Base-by-base conservation (phyloP, 2,113 vertebrate genomes). In the Etia nguti region DNA sequence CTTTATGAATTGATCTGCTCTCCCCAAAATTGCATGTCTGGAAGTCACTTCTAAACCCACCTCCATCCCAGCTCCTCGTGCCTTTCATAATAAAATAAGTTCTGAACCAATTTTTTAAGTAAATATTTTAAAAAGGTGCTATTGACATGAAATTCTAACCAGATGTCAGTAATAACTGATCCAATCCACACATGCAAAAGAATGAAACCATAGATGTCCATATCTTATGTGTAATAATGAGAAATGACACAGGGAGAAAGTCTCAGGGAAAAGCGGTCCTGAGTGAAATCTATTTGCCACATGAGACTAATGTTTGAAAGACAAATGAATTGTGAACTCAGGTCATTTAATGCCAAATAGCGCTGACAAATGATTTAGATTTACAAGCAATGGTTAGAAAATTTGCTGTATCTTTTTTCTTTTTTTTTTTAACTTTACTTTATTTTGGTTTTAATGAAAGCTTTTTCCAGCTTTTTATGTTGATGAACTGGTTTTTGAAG, bases 101-200 rank as follows among this genome's bases (percentile, higher is more conserved):
- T 36, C 29, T 2, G 10, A 62, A n/a, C 31, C 18, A 65, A 65
- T 65, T 65, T 65, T 65, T 38, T 38, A 38, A 65, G 60, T 34
- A 65, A 65, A 38, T 65, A 36, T 65, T 36, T 62, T 31, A 0
- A 0, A 62, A 62, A 36, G n/a, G 6, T 65, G 60, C 18, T 65
- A 12, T 12, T 65, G 31, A 65, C 31, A 65, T 65, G 10, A 36
- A 65, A 65, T 65, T 65, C 60, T 65, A 31, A 38, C 34, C 18
- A 65, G 60, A 65, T 38, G 31, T 65, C 9, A 6, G 36, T 10
- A 38, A 38, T 10, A 38, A 38, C 36, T 2, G 7, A 38, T 38
- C 36, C 36, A 38, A 10, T 38, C 9, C 36, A 38, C 36, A 38
- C 36, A 38, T 38, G 36, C 36, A 38, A 38, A 38, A 10, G 36